A percentile compares a stretch with the other conserved stretches of the same genome.
Evolutionary conservation across 2,888 invertebrate genomes (phyloP).

Genomic region (Oxyteleia sp.): DNA sequence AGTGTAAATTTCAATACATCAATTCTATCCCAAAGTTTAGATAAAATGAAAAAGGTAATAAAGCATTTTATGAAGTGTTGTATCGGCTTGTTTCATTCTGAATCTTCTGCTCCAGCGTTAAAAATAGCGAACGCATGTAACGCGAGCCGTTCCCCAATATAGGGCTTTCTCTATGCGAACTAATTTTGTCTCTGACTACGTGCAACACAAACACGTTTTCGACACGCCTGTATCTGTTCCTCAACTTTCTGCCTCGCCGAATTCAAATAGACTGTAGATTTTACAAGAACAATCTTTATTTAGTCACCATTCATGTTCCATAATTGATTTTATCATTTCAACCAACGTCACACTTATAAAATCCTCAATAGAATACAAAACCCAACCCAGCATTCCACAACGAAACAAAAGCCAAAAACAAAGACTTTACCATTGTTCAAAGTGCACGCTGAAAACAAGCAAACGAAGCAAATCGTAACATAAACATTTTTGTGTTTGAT

Average conservation of each 20-base stretch:
- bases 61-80: too few relatives aligned
- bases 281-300: slow-evolving; percentile 20
- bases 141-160: slow-evolving; percentile 86
- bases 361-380: not conserved
- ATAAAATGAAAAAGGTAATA: too few relatives aligned
- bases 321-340: slow-evolving; percentile 21
- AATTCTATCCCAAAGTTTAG: too few relatives aligned
- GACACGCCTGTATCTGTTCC: slow-evolving; percentile 57
- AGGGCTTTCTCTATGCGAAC: slow-evolving; percentile 83
- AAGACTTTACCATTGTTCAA: slow-evolving; percentile 26
- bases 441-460: slow-evolving; percentile 13
- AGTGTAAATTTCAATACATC: too few relatives aligned
- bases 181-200: slow-evolving; percentile 82
- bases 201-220: slow-evolving; percentile 67
- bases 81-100: too few relatives aligned
- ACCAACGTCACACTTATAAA: too few relatives aligned
- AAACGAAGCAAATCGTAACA: not conserved
- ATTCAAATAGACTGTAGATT: slow-evolving; percentile 49
- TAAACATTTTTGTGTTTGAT: slow-evolving; percentile 32
- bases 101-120: slow-evolving; percentile 67
- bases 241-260: slow-evolving; percentile 58
- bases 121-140: slow-evolving; percentile 82
- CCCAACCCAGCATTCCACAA: too few relatives aligned
- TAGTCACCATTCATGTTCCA: slow-evolving; percentile 26
- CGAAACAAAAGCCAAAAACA: not conserved